A percentile compares a stretch with the other conserved stretches of the same genome.
Conservation (phyloP, 2,113 vertebrate genomes). For the Hippocampus guttulatus region DNA sequence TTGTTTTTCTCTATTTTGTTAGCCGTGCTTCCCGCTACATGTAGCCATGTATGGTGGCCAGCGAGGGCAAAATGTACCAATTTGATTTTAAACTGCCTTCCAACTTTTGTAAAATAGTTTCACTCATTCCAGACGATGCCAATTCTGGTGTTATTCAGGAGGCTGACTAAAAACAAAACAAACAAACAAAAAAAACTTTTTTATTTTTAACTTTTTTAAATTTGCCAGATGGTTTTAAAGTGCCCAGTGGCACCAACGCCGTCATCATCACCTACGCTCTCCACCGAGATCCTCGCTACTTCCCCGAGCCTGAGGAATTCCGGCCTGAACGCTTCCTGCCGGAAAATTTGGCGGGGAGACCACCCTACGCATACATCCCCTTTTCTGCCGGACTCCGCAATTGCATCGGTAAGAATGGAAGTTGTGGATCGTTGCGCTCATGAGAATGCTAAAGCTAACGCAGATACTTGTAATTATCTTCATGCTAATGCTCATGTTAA, state of each 20-base stretch:
- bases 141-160: no score
- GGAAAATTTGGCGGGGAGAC: conserved; percentile 78
- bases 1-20: no score
- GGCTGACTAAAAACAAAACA: no score
- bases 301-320: conserved; percentile 88
- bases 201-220: not conserved
- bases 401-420: conserved; percentile 82
- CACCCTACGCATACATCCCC: conserved; percentile 84
- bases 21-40: no score
- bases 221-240: conserved; percentile 73
- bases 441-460: not conserved
- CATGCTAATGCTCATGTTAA: not conserved
- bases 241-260: conserved; percentile 74
- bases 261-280: conserved; percentile 79
- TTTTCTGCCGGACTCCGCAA: conserved; percentile 94
- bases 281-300: conserved; percentile 82
- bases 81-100: no score
- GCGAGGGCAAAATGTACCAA: no score
- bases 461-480: not conserved
- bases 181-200: no score
- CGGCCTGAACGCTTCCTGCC: conserved; percentile 85
- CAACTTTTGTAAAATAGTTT: no score
- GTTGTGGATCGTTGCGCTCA: not conserved
- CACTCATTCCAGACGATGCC: no score
- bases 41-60: no score